Percentiles rank a stretch among this genome's conserved stretches.
phyloP scores from a whole-genome alignment of 2,113 vertebrate species.

The Nansenia antarctica region DNA sequence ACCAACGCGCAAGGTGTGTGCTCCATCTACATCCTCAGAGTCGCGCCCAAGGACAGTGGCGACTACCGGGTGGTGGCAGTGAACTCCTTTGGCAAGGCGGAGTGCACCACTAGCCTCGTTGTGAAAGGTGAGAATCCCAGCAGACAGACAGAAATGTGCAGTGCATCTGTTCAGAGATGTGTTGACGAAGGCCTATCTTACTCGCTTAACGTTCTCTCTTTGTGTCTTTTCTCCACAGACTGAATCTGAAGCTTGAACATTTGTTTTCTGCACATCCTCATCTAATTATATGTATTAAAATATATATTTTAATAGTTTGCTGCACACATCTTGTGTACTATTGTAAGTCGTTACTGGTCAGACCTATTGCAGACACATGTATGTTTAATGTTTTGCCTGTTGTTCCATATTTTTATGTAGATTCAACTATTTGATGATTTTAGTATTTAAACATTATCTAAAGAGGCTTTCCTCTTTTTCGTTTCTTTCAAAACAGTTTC shows the following conservation, averaged over 20 bases:
- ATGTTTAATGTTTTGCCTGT: not conserved
- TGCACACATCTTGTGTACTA: too few species aligned
- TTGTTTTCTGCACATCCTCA: not conserved
- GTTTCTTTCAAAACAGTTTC: not conserved
- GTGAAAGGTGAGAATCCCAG: conserved; percentile 77
- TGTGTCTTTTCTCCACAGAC: conserved; percentile 34
- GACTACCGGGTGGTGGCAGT: conserved; percentile 81
- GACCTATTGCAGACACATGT: too few species aligned
- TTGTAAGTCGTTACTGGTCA: too few species aligned
- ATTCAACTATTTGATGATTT: not conserved
- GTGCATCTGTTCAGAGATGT: not conserved
- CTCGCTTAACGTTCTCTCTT: conserved; percentile 1
- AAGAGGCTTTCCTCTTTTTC: not conserved
- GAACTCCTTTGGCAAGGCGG: conserved; percentile 76
- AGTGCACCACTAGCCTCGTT: conserved; percentile 76
- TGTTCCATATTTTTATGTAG: not conserved
- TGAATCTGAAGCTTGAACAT: conserved; percentile 12
- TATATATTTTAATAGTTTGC: not conserved
- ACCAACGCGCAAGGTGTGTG: conserved; percentile 86
- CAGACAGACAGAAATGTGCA: too few species aligned
- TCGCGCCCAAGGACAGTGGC: conserved; percentile 73
- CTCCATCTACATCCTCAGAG: conserved; percentile 80
- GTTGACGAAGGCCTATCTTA: not conserved
- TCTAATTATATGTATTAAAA: not conserved
- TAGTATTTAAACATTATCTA: not conserved